Percentiles rank a stretch among this genome's conserved stretches.
phyloP scores from a whole-genome alignment of 2,113 vertebrate genomes.

The human region GRCh38 chr2:40406001-40406500 shows the following conservation, averaged over 20 bases:
- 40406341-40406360: slow-evolving; percentile 22
- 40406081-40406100: slow-evolving; percentile 49
- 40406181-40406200: background rate
- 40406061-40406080: slow-evolving; percentile 53
- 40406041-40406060: background rate
- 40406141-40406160: background rate
- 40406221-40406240: background rate
- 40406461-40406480: background rate
- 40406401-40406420: too few species aligned
- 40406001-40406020: background rate
- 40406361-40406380: background rate
- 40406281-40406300: background rate
- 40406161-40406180: background rate
- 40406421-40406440: too few species aligned
- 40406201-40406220: background rate
- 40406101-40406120: background rate
- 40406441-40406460: too few species aligned
- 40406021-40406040: background rate
- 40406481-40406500: background rate
- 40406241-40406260: background rate
- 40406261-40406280: background rate
- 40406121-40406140: background rate
- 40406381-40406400: too few species aligned
- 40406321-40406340: background rate
- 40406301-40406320: background rate